phyloP scores from a whole-genome alignment of 1,140 invertebrate species.

The Vollenhovia emeryi region DNA sequence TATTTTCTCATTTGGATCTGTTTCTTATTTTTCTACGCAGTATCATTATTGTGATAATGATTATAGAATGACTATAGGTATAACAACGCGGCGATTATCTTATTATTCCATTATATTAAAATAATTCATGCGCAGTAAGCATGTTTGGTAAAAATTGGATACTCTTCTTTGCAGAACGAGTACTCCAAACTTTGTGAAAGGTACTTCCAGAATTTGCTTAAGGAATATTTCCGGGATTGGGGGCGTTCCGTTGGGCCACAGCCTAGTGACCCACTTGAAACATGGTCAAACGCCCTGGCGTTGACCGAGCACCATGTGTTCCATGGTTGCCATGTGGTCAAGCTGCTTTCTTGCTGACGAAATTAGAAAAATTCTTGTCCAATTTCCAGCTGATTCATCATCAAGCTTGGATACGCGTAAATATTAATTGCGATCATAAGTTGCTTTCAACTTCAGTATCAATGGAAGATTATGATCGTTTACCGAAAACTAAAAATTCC shows the following conservation, averaged over 20 bases:
- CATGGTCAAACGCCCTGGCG: conserved; percentile 14
- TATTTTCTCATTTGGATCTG: neutral
- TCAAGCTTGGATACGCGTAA: neutral
- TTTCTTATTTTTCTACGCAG: neutral
- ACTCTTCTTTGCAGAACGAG: neutral
- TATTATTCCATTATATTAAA: neutral
- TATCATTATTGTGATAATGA: neutral
- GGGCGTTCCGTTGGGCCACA: conserved; percentile 72
- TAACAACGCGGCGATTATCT: neutral
- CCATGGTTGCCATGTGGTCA: neutral
- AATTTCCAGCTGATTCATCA: neutral
- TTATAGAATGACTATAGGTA: conserved; percentile 11
- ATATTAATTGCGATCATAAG: neutral
- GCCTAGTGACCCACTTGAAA: conserved; percentile 80
- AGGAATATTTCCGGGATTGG: conserved; percentile 66
- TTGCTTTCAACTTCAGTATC: neutral
- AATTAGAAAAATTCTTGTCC: neutral
- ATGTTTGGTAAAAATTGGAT: neutral
- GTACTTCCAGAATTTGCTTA: conserved; percentile 64
- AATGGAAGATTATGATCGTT: neutral
- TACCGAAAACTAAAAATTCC: neutral
- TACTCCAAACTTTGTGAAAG: conserved; percentile 42
- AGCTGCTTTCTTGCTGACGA: neutral
- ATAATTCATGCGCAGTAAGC: neutral
- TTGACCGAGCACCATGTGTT: neutral